Conservation (phyloP, 2,888 invertebrate genomes). For the Calephelis perditalis region DNA sequence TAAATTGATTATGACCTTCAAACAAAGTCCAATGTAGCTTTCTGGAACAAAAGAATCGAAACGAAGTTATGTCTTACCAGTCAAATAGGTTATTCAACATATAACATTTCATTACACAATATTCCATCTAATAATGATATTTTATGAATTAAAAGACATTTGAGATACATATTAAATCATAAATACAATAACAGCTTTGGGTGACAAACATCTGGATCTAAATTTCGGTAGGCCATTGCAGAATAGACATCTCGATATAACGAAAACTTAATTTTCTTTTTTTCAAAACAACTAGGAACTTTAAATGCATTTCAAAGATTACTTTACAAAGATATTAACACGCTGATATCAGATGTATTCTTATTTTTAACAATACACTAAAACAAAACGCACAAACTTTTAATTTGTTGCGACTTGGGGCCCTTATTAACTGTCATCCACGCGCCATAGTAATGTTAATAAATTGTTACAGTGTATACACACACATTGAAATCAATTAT, state of each 20-base stretch:
- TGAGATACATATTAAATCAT: constrained; percentile 24
- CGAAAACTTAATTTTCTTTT: constrained; percentile 69
- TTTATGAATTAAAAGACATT: constrained; percentile 20
- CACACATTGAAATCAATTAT: constrained; percentile 25
- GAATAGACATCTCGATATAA: constrained; percentile 35
- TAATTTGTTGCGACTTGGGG: constrained; percentile 61
- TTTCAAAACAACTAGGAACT: constrained; percentile 38
- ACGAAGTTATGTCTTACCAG: constrained; percentile 60
- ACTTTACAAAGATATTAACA: constrained; percentile 33
- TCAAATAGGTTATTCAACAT: constrained; percentile 59
- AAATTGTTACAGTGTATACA: constrained; percentile 31
- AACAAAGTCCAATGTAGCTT: constrained; percentile 35
- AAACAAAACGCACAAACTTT: constrained; percentile 49
- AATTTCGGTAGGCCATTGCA: constrained; percentile 43
- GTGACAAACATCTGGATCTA: constrained; percentile 39
- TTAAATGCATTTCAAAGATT: constrained; percentile 25
- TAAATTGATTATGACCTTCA: constrained; percentile 38
- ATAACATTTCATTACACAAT: constrained; percentile 30
- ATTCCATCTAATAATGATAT: background rate
- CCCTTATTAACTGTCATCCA: constrained; percentile 52
- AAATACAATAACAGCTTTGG: constrained; percentile 12
- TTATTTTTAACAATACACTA: constrained; percentile 45
- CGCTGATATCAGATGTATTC: constrained; percentile 36
- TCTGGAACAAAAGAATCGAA: constrained; percentile 73
- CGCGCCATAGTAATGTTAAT: constrained; percentile 63